phyloP scores from a whole-genome alignment of 2,113 vertebrate species.

The Zingel zingel region DNA sequence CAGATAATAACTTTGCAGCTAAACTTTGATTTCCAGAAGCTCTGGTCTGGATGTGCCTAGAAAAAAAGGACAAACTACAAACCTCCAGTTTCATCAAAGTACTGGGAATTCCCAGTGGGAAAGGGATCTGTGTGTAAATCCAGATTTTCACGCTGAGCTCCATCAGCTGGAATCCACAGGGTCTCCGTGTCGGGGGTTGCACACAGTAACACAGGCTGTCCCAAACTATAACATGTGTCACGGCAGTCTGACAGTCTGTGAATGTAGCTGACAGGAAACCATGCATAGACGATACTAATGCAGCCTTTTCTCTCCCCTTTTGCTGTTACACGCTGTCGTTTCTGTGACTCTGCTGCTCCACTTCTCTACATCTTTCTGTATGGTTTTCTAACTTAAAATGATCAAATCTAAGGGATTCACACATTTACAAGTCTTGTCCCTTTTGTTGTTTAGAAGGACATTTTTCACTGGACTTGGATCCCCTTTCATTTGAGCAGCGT shows the following conservation, averaged over 20 bases:
- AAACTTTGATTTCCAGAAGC: neutral
- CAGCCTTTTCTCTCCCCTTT: neutral
- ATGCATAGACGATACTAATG: neutral
- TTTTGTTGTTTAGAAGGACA: neutral
- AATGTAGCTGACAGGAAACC: neutral
- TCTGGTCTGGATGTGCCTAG: neutral
- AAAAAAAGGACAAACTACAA: neutral
- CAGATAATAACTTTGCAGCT: conserved; percentile 24
- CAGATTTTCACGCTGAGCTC: conserved; percentile 8
- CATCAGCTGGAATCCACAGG: conserved; percentile 42
- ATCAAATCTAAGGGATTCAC: neutral
- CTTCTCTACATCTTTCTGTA: neutral
- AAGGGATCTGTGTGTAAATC: neutral
- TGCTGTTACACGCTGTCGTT: no score
- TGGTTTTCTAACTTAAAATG: neutral
- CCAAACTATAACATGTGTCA: neutral
- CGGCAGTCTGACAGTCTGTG: neutral
- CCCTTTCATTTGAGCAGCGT: no score
- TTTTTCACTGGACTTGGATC: neutral
- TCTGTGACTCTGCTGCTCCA: neutral
- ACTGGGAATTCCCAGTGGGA: no score
- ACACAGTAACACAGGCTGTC: conserved; percentile 23
- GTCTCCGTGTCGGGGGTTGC: conserved; percentile 16
- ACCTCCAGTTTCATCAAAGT: neutral
- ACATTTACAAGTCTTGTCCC: neutral